These are phyloP conservation scores for Cephus spinipes DNA, from an alignment of 2,888 invertebrate species.

Conservation along the genomic window DNA sequence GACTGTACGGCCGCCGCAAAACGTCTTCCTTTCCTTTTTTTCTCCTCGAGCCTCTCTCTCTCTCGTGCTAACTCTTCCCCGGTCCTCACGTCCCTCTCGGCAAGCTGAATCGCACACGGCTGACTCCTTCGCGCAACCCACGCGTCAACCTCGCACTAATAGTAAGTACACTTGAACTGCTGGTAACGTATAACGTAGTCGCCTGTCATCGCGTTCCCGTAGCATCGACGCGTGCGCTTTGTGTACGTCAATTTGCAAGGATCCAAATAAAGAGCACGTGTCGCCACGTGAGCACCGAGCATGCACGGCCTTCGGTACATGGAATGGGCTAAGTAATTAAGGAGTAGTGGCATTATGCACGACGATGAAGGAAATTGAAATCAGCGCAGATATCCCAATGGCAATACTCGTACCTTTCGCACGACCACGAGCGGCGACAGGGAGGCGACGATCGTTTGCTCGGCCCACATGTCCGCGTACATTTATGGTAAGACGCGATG, in stretches of 20 bases:
- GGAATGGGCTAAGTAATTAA: neutral
- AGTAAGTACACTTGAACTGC: neutral
- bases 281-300: neutral
- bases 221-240: neutral
- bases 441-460: conserved; percentile 33
- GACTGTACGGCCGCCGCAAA: neutral
- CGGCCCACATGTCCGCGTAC: conserved; percentile 33
- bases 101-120: neutral
- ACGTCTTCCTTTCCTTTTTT: neutral
- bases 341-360: neutral
- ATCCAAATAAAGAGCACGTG: neutral
- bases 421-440: conserved; percentile 45
- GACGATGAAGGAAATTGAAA: neutral
- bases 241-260: neutral
- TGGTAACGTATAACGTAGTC: neutral
- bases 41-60: neutral
- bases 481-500: conserved; percentile 36
- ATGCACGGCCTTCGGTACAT: neutral
- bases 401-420: conserved; percentile 40
- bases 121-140: neutral
- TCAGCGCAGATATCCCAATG: neutral
- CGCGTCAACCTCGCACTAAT: neutral
- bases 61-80: too few species aligned
- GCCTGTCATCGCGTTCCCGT: neutral
- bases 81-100: neutral